These are phyloP conservation scores for Lissocephala sabroskyi DNA, from an alignment of 2,888 invertebrate species.

Conservation along the genomic window DNA sequence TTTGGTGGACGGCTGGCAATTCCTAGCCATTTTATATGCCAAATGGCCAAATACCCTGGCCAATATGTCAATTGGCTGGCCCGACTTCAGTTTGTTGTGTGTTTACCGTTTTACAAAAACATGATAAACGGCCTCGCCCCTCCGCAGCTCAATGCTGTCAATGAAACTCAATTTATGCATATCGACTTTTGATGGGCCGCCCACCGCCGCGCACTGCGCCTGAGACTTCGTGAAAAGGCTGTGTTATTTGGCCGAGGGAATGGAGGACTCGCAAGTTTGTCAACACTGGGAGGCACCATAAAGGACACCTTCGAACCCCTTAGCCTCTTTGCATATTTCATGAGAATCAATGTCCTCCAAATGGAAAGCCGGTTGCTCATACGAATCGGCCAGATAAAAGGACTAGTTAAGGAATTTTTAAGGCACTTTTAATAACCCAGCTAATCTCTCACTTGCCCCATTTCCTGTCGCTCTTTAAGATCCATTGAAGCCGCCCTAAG, in stretches of 20 bases:
- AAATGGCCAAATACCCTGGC: constrained; percentile 26
- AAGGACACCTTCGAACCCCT: no score
- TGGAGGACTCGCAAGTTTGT: constrained; percentile 4
- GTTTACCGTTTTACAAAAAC: constrained; percentile 43
- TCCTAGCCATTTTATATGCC: constrained; percentile 32
- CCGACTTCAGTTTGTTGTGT: constrained; percentile 16
- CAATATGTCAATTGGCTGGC: constrained; percentile 46
- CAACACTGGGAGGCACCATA: constrained; percentile 3
- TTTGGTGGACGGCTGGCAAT: constrained; percentile 43
- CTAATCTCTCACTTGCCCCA: no score
- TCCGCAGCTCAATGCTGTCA: constrained; percentile 23
- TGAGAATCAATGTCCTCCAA: no score
- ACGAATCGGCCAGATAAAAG: no score
- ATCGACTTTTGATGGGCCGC: constrained; percentile 6
- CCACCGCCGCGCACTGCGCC: background rate
- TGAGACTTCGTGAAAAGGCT: background rate
- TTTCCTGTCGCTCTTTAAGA: no score
- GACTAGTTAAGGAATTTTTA: no score
- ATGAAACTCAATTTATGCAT: constrained; percentile 46
- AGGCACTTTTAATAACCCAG: no score
- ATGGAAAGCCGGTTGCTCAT: no score
- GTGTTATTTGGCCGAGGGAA: no score
- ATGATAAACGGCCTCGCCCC: constrained; percentile 53
- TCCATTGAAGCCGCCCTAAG: no score
- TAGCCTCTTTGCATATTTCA: constrained; percentile 15